These are phyloP conservation scores for Nomada ruficornis DNA, from an alignment of 2,888 invertebrate genomes.

Conservation along the genomic window DNA sequence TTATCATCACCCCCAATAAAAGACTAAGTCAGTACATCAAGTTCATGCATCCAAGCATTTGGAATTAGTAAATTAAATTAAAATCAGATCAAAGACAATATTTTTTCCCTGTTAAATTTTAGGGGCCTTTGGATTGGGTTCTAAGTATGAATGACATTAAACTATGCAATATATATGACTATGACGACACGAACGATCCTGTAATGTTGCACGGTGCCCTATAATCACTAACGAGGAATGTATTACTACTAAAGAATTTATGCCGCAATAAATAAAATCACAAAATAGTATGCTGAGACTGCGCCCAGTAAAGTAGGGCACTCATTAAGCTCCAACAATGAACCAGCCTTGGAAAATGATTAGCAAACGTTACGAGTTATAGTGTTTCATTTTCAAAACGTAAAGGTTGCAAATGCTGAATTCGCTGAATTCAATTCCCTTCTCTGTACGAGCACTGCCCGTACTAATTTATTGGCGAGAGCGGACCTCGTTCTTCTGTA, in stretches of 20 bases:
- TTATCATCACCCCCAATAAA: too few species aligned
- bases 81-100: too few species aligned
- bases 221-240: neutral
- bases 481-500: neutral
- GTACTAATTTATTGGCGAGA: neutral
- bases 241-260: neutral
- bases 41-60: too few species aligned
- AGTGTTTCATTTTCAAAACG: too few species aligned
- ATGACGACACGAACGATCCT: too few species aligned
- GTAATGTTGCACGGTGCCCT: too few species aligned
- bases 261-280: neutral
- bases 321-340: neutral
- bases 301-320: neutral
- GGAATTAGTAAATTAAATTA: too few species aligned
- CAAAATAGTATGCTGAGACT: neutral
- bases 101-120: too few species aligned
- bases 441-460: neutral
- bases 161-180: too few species aligned
- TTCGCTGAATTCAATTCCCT: neutral
- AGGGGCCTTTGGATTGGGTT: too few species aligned
- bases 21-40: too few species aligned
- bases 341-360: neutral
- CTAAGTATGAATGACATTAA: too few species aligned
- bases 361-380: neutral
- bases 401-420: neutral